Evolutionary conservation across 2,888 invertebrate genomes (phyloP), one percentile per base, ranked within the genome.

Genomic region (Maniola hyperantus): DNA sequence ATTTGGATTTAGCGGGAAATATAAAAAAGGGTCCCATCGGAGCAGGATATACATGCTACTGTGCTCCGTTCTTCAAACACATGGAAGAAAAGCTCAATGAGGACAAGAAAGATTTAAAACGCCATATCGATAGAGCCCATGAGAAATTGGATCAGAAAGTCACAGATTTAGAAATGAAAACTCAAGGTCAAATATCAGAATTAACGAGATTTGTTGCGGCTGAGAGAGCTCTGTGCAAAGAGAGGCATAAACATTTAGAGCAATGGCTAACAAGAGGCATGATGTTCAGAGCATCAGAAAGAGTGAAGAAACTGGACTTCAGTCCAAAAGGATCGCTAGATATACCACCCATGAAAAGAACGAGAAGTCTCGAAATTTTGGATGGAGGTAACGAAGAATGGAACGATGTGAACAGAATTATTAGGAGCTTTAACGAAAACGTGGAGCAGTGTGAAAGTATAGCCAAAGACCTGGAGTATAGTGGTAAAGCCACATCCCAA

Each of bases 11-110:
- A 73, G 98, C 98, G 13, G 99, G 99, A 1, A 98, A 98, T 81
- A 97, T 99, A 70, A 95, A 97, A 76, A 98, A 99, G 89, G 98
- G 98, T 1, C 98, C 98, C 0, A 96, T 98, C n/a, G 98, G 98
- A 0, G 96, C 97, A 1, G 97, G 98, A 0, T 97, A 97, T 83
- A 97, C 97, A 0, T 98, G 98, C 85, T 97, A 97, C 81, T 99
- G 99, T 82, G 97, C 97, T 0, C 98, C 98, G 0, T 96, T 98
- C 84, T 96, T 98, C 81, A 95, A 96, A 71, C 97, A 97, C 74
- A 95, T 98, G 87, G 97, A 98, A 81, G 95, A 97, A 48, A 95
- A 96, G 71, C 83, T 98, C 61, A 97, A 97, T 76, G 94, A 95
- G 74, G 96, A 97, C 77, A 96, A 96, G 75, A 94, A 95, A 69